A percentile compares a stretch with the other conserved stretches of the same genome.
Conservation (phyloP, 2,113 vertebrate species). For the Accipiter cooperii region DNA sequence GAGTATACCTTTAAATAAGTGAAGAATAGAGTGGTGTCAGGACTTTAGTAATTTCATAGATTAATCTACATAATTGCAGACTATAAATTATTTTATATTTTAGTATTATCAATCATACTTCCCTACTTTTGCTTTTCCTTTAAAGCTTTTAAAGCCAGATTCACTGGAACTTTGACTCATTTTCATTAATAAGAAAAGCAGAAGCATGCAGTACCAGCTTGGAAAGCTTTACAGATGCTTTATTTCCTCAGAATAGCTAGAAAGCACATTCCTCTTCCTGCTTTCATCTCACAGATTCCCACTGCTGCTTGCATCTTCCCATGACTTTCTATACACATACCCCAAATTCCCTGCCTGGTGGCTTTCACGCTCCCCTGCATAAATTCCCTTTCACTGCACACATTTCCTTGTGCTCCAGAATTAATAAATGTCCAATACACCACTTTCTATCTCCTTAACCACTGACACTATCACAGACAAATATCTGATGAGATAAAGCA, state of each 20-base stretch:
- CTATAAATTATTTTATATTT: background rate
- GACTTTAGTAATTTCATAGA: background rate
- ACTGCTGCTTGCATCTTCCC: slow-evolving; percentile 3
- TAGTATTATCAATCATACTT: background rate
- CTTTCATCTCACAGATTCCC: background rate
- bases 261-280: background rate
- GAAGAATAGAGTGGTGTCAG: background rate
- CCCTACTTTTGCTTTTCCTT: background rate
- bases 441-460: background rate
- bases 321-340: background rate
- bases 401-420: background rate
- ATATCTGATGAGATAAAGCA: background rate
- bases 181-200: background rate
- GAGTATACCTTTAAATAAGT: background rate
- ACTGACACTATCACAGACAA: background rate
- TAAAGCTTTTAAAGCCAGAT: background rate
- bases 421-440: background rate
- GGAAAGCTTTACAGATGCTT: background rate
- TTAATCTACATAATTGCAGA: background rate
- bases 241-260: background rate
- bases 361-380: background rate
- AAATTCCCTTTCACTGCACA: background rate
- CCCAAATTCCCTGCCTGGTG: background rate
- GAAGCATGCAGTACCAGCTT: background rate
- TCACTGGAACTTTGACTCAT: background rate